phyloP scores from a whole-genome alignment of 2,888 invertebrate genomes.

The Punctoribates punctum region DNA sequence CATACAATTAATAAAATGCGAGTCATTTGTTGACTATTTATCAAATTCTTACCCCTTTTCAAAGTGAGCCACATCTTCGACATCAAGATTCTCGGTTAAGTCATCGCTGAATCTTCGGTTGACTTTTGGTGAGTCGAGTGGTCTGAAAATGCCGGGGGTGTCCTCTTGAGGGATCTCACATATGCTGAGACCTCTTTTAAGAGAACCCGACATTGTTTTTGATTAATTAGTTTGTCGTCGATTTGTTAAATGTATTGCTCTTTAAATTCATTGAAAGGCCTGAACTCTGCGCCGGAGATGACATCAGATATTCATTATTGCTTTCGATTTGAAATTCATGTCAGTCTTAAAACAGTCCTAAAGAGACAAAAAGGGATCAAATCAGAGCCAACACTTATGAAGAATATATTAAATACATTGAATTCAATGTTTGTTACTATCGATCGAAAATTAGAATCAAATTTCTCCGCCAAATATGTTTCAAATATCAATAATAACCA shows the following conservation, averaged over 20 bases:
- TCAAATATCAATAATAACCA: no score
- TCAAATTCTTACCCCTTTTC: slow-evolving; percentile 27
- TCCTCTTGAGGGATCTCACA: slow-evolving; percentile 28
- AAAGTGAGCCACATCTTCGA: slow-evolving; percentile 19
- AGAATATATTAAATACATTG: no score
- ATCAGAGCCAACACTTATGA: no score
- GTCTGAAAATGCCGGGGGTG: slow-evolving; percentile 4
- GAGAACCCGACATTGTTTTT: slow-evolving; percentile 1
- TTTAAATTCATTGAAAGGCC: background rate
- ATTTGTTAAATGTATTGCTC: background rate
- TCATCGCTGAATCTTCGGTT: slow-evolving; percentile 21
- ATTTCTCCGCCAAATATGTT: no score
- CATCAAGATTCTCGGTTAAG: background rate
- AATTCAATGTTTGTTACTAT: no score
- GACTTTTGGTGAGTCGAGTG: slow-evolving; percentile 1
- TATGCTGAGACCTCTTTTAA: background rate
- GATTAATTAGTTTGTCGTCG: background rate
- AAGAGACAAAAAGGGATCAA: background rate
- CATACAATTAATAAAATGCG: background rate
- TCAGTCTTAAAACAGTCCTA: background rate
- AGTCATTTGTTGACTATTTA: background rate
- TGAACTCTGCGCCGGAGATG: background rate
- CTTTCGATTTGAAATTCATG: background rate
- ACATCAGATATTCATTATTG: background rate
- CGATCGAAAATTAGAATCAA: no score